Evolutionary conservation across 1,140 invertebrate species (phyloP).

Genomic region (Sogatella furcifera): DNA sequence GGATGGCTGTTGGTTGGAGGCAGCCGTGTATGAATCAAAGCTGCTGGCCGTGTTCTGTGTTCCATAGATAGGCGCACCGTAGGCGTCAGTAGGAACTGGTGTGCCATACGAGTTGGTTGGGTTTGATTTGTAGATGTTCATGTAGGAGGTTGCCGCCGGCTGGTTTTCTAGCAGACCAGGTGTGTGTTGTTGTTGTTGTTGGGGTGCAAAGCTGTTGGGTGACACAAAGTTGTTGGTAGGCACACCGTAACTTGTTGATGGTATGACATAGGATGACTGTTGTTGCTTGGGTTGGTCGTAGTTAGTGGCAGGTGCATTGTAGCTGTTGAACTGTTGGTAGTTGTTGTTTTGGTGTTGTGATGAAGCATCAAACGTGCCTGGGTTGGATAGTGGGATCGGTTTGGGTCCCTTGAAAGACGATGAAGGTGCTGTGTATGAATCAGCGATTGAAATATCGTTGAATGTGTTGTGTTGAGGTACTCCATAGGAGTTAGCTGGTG

Average conservation of each 20-base stretch:
- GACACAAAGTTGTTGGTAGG: slow-evolving; percentile 12
- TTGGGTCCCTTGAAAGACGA: slow-evolving; percentile 15
- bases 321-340: background rate
- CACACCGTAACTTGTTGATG: slow-evolving; percentile 17
- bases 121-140: slow-evolving; percentile 11
- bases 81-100: slow-evolving; percentile 13
- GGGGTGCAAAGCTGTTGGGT: background rate
- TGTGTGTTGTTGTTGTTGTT: background rate
- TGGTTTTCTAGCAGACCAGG: background rate
- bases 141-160: slow-evolving; percentile 11
- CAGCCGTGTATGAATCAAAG: background rate
- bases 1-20: slow-evolving; percentile 6
- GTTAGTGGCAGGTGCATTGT: background rate
- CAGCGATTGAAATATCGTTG: slow-evolving; percentile 12
- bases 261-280: slow-evolving; percentile 4
- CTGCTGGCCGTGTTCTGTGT: background rate
- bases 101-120: slow-evolving; percentile 16
- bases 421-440: slow-evolving; percentile 16
- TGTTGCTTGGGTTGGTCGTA: background rate
- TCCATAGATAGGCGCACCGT: slow-evolving; percentile 15
- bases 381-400: background rate
- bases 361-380: background rate
- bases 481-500: slow-evolving; percentile 20
- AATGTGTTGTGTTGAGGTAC: slow-evolving; percentile 14
- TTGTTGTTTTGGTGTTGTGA: background rate